Percentiles rank a stretch among this genome's conserved stretches.
Conservation (phyloP, 2,113 vertebrate species). For the Cyphomyrus discorhynchus region DNA sequence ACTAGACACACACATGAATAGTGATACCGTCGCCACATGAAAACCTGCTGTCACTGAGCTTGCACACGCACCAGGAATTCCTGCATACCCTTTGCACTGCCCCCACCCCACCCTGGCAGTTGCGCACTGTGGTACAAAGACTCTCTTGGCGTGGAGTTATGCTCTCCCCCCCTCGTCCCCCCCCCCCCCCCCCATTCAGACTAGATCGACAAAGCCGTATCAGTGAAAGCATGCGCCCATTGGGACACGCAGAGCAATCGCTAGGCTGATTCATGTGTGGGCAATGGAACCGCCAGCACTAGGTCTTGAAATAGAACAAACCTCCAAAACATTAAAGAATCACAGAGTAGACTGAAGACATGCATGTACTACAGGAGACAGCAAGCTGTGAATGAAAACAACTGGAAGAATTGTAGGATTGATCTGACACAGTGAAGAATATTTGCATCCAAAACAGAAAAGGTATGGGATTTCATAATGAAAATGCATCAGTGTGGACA, state of each 20-base stretch:
- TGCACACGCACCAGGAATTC: neutral
- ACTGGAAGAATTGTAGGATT: neutral
- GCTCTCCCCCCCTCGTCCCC: neutral
- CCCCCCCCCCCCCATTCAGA: neutral
- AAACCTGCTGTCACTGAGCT: neutral
- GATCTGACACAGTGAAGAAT: neutral
- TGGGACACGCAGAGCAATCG: neutral
- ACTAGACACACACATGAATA: neutral
- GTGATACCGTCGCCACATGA: neutral
- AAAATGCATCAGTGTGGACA: neutral
- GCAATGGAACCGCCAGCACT: neutral
- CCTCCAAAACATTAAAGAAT: neutral
- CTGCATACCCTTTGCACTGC: neutral
- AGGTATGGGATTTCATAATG: neutral
- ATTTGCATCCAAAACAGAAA: neutral
- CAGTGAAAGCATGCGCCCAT: neutral
- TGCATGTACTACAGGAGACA: neutral
- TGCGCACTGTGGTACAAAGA: neutral
- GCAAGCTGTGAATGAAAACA: neutral
- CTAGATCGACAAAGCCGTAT: neutral
- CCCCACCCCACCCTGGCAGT: neutral
- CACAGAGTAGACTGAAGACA: neutral
- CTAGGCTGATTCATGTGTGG: conserved; percentile 16
- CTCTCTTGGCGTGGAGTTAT: neutral
- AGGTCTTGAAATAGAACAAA: neutral